These are phyloP conservation scores for Phaetusa simplex DNA, from an alignment of 2,113 vertebrate genomes.

Conservation along the genomic window DNA sequence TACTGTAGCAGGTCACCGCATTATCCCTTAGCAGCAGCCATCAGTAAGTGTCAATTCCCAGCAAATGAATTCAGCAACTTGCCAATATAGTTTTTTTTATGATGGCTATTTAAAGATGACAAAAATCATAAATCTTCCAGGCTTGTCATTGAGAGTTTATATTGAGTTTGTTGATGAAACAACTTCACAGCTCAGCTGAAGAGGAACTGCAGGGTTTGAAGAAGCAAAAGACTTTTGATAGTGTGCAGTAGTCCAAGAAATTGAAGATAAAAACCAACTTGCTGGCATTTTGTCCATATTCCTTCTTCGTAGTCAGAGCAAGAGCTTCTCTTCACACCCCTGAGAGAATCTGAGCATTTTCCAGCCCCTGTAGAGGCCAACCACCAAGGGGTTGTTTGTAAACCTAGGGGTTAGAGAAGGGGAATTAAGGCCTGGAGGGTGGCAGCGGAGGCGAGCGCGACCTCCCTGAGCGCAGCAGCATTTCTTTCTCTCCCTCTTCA, in stretches of 20 bases:
- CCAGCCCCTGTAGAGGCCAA: not conserved
- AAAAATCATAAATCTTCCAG: constrained; percentile 53
- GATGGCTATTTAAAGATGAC: constrained; percentile 51
- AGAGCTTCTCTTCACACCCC: not conserved
- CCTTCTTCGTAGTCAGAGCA: not conserved
- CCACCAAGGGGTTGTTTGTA: not conserved
- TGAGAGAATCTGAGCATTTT: not conserved
- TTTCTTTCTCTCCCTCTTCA: not conserved
- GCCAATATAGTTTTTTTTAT: not conserved
- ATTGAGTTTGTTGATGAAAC: constrained; percentile 51
- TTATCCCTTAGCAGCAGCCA: constrained; percentile 21
- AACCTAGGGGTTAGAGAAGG: not conserved
- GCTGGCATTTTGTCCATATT: constrained; percentile 6
- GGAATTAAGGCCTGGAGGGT: not conserved
- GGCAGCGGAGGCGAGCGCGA: accelerated
- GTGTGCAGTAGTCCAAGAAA: constrained; percentile 57
- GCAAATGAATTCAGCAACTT: constrained; percentile 24
- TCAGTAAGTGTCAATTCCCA: constrained; percentile 52
- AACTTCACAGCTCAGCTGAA: constrained; percentile 45
- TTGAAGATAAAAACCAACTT: constrained; percentile 20
- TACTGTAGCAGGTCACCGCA: constrained; percentile 14
- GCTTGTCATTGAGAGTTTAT: constrained; percentile 39
- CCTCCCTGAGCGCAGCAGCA: not conserved
- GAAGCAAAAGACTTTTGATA: constrained; percentile 42
- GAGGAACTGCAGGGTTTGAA: constrained; percentile 30